phyloP scores from a whole-genome alignment of 64 coral and sea anemone genomes.

The Cladopsammia gracilis region DNA sequence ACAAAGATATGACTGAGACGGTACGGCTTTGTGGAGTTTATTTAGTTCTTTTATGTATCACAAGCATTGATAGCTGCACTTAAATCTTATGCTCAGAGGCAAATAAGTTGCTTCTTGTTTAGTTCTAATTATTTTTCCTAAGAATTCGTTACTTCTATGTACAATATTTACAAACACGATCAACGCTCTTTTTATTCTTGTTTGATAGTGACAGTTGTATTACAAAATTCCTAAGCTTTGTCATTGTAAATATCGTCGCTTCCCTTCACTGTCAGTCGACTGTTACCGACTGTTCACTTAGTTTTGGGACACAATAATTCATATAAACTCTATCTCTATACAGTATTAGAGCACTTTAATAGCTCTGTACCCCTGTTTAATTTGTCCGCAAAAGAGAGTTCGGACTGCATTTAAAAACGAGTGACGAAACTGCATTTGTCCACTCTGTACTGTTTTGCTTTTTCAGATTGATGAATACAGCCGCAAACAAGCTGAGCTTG shows the following conservation, averaged over 20 bases:
- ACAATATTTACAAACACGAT: not conserved
- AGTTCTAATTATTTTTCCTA: not conserved
- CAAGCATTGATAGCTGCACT: too few relatives aligned
- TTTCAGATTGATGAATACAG: slow-evolving; percentile 78
- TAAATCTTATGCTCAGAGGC: not conserved
- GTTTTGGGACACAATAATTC: too few relatives aligned
- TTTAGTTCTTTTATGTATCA: not conserved
- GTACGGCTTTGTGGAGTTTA: not conserved
- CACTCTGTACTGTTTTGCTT: not conserved
- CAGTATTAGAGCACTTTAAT: too few relatives aligned
- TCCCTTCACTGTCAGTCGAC: not conserved
- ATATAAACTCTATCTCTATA: too few relatives aligned
- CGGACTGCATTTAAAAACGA: too few relatives aligned
- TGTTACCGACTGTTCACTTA: too few relatives aligned
- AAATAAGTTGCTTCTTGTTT: not conserved
- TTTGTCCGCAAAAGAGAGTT: too few relatives aligned
- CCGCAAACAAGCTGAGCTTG: slow-evolving; percentile 70
- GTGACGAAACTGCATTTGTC: not conserved
- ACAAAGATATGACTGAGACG: slow-evolving; percentile 69
- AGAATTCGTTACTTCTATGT: not conserved
- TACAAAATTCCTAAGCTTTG: not conserved
- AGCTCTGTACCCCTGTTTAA: too few relatives aligned
- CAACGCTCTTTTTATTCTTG: not conserved
- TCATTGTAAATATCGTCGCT: not conserved
- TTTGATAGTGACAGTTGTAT: not conserved